Conservation (phyloP, 2,797 vertebrate genomes). For the Premnoplex brunnescens region DNA sequence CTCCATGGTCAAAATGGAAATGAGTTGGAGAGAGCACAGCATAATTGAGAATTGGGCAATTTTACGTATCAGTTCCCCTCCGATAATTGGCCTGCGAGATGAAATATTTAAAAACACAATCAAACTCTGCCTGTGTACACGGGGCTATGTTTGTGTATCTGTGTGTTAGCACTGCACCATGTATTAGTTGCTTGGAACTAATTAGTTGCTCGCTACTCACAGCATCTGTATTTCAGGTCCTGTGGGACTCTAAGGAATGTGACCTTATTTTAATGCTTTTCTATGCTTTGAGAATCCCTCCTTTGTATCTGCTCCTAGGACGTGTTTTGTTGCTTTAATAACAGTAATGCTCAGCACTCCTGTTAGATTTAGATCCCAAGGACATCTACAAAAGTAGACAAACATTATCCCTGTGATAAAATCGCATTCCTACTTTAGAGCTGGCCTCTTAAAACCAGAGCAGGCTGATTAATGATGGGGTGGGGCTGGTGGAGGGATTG, state of each 20-base stretch:
- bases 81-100: conserved; percentile 56
- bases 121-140: conserved; percentile 1
- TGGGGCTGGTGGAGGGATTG: not conserved
- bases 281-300: conserved; percentile 40
- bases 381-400: conserved; percentile 22
- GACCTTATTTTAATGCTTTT: conserved; percentile 68
- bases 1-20: conserved; percentile 55
- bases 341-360: not conserved
- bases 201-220: conserved; percentile 50
- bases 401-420: not conserved
- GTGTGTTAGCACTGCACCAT: not conserved
- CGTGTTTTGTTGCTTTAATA: conserved; percentile 55
- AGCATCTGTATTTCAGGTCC: conserved; percentile 57
- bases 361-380: conserved; percentile 47
- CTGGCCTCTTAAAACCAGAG: not conserved
- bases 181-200: conserved; percentile 60
- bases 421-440: not conserved
- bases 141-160: conserved; percentile 23
- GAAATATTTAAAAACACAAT: conserved; percentile 59
- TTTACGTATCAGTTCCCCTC: conserved; percentile 61
- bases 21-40: not conserved
- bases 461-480: not conserved
- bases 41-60: conserved; percentile 61
- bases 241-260: conserved; percentile 29
- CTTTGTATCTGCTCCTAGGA: conserved; percentile 35